A percentile compares a stretch with the other conserved stretches of the same genome.
Conservation (phyloP, 1,140 invertebrate genomes). For the Vanessa tameamea region DNA sequence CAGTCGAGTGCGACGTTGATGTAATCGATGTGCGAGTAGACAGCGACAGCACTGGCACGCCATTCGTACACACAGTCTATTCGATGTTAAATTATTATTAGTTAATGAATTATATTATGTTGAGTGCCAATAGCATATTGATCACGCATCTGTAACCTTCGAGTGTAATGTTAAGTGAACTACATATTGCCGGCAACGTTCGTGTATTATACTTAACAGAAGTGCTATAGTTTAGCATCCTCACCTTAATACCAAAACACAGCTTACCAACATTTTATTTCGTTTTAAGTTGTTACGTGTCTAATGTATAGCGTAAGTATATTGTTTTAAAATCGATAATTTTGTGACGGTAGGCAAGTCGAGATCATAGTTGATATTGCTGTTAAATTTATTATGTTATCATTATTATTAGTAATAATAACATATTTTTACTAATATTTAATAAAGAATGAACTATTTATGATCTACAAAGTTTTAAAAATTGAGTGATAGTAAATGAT, state of each 20-base stretch:
- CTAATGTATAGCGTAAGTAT: constrained; percentile 72
- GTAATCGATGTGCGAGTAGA: background rate
- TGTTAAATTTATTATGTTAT: constrained; percentile 74
- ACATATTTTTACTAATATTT: constrained; percentile 62
- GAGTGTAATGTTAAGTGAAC: background rate
- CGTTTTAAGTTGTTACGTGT: constrained; percentile 77
- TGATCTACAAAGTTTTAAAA: constrained; percentile 56
- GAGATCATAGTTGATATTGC: constrained; percentile 71
- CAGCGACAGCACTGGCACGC: background rate
- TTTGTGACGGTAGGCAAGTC: constrained; percentile 57
- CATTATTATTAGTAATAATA: constrained; percentile 57
- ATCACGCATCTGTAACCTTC: background rate
- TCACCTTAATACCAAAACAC: constrained; percentile 80
- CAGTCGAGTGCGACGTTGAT: background rate
- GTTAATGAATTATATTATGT: constrained; percentile 4
- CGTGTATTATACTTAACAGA: constrained; percentile 34
- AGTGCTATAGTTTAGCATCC: constrained; percentile 69
- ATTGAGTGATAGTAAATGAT: constrained; percentile 70
- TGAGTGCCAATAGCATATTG: constrained; percentile 13
- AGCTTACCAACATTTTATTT: constrained; percentile 79
- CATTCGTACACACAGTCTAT: background rate
- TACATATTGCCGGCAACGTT: constrained; percentile 17
- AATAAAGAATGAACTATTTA: constrained; percentile 51
- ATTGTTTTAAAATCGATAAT: constrained; percentile 68
- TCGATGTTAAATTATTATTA: constrained; percentile 6